Evolutionary conservation across 1,140 invertebrate species (phyloP).

Genomic region (Archivesica marissinica): DNA sequence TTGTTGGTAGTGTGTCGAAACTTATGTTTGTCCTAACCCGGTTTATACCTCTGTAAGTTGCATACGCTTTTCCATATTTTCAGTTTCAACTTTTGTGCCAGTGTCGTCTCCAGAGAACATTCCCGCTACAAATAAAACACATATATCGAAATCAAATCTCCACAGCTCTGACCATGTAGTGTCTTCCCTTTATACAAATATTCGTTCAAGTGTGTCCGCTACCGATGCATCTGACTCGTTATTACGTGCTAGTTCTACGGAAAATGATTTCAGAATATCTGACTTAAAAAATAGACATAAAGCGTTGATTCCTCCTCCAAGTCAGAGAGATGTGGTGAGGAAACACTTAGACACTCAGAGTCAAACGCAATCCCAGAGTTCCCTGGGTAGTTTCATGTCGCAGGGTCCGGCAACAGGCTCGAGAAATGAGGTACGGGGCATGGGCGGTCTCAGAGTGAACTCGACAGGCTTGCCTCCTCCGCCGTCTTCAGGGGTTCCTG

Average conservation of each 20-base stretch:
- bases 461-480: constrained; percentile 26
- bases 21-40: no score
- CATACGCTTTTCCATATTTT: constrained; percentile 3
- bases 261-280: constrained; percentile 48
- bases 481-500: constrained; percentile 42
- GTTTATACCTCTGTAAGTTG: background rate
- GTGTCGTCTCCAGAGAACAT: background rate
- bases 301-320: constrained; percentile 38
- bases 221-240: constrained; percentile 34
- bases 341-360: constrained; percentile 55
- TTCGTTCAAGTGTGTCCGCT: background rate
- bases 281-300: constrained; percentile 35
- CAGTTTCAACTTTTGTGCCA: constrained; percentile 59
- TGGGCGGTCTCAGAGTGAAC: constrained; percentile 18
- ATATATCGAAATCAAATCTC: background rate
- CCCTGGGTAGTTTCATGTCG: constrained; percentile 6
- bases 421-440: constrained; percentile 1
- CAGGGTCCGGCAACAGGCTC: background rate
- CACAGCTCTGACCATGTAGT: background rate
- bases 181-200: background rate
- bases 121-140: background rate
- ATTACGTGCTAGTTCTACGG: background rate
- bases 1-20: no score
- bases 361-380: constrained; percentile 27
- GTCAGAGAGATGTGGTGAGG: constrained; percentile 45